Conservation (phyloP, 1,140 invertebrate species). For the Campodea augens region DNA sequence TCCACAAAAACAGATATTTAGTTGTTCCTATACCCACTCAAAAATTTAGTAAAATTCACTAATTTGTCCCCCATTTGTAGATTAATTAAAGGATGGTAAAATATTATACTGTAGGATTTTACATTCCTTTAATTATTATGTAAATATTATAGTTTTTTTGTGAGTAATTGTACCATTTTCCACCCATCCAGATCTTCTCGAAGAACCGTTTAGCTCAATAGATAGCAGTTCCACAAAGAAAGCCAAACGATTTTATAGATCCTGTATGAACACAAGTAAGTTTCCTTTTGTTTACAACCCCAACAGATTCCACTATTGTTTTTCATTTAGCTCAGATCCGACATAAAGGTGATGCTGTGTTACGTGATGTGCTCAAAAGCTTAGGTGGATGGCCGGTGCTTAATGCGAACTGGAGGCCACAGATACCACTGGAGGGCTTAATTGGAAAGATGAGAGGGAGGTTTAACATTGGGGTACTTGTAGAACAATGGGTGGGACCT, state of each 20-base stretch:
- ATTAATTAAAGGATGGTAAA: not conserved
- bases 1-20: no score
- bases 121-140: slow-evolving; percentile 1
- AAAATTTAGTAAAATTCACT: no score
- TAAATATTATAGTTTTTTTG: not conserved
- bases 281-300: slow-evolving; percentile 21
- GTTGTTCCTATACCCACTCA: no score
- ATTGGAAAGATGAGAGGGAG: slow-evolving; percentile 43
- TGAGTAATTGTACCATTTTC: not conserved
- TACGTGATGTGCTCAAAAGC: slow-evolving; percentile 34
- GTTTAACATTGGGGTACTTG: slow-evolving; percentile 50
- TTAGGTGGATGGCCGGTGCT: slow-evolving; percentile 64
- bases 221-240: slow-evolving; percentile 56
- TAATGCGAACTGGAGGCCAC: slow-evolving; percentile 34
- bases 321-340: slow-evolving; percentile 56
- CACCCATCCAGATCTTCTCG: slow-evolving; percentile 35
- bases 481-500: slow-evolving; percentile 64
- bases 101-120: not conserved
- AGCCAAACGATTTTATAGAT: slow-evolving; percentile 66
- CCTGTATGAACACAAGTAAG: slow-evolving; percentile 75
- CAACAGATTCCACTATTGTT: not conserved
- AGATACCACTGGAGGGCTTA: slow-evolving; percentile 37
- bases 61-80: no score
- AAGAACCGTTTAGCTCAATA: slow-evolving; percentile 37
- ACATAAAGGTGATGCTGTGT: slow-evolving; percentile 39